A percentile compares a stretch with the other conserved stretches of the same genome.
These are phyloP conservation scores for Brachionus rotundiformis DNA, from an alignment of 1,140 invertebrate species.

Conservation along the genomic window DNA sequence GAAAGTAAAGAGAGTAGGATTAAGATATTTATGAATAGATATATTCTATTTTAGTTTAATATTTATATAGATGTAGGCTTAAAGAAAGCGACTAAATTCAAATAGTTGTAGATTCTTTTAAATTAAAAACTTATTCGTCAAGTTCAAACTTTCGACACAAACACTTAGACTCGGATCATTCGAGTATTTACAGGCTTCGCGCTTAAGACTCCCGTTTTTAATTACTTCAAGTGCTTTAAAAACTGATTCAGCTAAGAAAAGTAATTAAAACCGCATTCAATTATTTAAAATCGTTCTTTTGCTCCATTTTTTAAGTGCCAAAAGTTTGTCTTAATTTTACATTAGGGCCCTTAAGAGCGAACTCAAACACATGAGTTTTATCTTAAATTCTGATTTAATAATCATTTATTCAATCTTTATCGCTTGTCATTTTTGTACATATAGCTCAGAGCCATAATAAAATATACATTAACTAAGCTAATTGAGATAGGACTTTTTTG, in stretches of 20 bases:
- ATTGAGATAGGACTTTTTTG: not conserved
- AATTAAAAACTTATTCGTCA: slow-evolving; percentile 31
- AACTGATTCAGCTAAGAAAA: slow-evolving; percentile 9
- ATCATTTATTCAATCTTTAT: not conserved
- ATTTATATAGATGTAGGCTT: slow-evolving; percentile 28
- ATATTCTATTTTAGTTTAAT: slow-evolving; percentile 28
- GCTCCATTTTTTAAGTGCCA: not conserved
- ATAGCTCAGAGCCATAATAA: not conserved
- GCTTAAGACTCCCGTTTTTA: not conserved
- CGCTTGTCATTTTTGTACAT: not conserved
- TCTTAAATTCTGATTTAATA: not conserved
- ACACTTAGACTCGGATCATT: slow-evolving; percentile 5
- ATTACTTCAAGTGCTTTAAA: slow-evolving; percentile 10
- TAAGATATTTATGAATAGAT: slow-evolving; percentile 43
- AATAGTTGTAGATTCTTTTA: slow-evolving; percentile 23
- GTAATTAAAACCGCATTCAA: slow-evolving; percentile 19
- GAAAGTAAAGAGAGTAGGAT: slow-evolving; percentile 20
- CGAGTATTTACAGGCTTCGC: slow-evolving; percentile 32
- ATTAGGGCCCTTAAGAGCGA: not conserved
- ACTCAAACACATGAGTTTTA: not conserved
- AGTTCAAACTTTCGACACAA: slow-evolving; percentile 24
- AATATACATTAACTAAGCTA: not conserved
- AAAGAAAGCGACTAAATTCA: not conserved
- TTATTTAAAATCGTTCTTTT: slow-evolving; percentile 5
- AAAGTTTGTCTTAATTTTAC: slow-evolving; percentile 3